Conservation (phyloP, 2,888 invertebrate genomes). For the Drosophila maculinotata region DNA sequence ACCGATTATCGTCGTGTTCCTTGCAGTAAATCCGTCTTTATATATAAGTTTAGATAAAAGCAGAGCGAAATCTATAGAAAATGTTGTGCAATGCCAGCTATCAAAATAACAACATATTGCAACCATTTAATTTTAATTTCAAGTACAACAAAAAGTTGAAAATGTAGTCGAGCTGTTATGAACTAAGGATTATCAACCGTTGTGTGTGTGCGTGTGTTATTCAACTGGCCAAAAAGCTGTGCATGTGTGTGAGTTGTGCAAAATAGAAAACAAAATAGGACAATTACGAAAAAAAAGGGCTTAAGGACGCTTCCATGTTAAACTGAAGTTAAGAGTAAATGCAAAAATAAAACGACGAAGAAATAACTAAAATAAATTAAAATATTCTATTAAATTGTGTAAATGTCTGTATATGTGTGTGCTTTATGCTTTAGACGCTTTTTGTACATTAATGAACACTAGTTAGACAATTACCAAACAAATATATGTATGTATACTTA, state of each 20-base stretch:
- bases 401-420: constrained; percentile 37
- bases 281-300: constrained; percentile 17
- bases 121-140: constrained; percentile 22
- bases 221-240: constrained; percentile 46
- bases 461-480: constrained; percentile 63
- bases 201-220: constrained; percentile 29
- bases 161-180: constrained; percentile 56
- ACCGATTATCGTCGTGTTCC: constrained; percentile 76
- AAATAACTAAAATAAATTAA: constrained; percentile 8
- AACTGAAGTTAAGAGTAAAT: constrained; percentile 19
- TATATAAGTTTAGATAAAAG: constrained; percentile 68
- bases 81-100: constrained; percentile 37
- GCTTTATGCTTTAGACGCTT: constrained; percentile 57
- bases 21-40: constrained; percentile 82
- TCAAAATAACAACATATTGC: constrained; percentile 14
- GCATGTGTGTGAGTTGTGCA: constrained; percentile 20
- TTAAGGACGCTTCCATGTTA: constrained; percentile 47
- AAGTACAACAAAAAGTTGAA: constrained; percentile 23
- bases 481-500: constrained; percentile 31
- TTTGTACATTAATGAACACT: constrained; percentile 68
- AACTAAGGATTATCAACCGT: constrained; percentile 16
- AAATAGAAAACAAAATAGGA: constrained; percentile 1
- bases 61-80: constrained; percentile 7
- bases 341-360: constrained; percentile 6
- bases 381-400: constrained; percentile 31